Conservation (phyloP, 1,140 invertebrate genomes). For the Acyrthosiphon pisum region DNA sequence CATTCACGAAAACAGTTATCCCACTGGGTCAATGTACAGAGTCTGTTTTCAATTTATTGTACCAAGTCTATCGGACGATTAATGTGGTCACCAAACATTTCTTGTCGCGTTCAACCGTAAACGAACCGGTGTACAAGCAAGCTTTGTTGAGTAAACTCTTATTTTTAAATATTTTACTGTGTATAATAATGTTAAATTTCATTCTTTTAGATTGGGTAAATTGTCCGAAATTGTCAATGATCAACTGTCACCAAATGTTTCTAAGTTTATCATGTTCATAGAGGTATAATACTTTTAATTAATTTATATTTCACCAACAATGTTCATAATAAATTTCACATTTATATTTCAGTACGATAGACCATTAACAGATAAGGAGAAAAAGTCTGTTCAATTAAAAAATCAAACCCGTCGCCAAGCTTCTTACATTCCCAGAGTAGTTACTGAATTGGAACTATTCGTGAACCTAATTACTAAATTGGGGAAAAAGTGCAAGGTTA, state of each 20-base stretch:
- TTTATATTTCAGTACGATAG: conserved; percentile 37
- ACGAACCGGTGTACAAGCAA: conserved; percentile 39
- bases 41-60: conserved; percentile 41
- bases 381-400: conserved; percentile 43
- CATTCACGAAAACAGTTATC: conserved; percentile 30
- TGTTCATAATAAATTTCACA: background rate
- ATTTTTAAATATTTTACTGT: background rate
- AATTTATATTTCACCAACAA: background rate
- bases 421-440: conserved; percentile 34
- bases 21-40: conserved; percentile 45
- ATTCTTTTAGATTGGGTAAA: conserved; percentile 15
- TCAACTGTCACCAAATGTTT: conserved; percentile 35
- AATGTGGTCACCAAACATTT: conserved; percentile 36
- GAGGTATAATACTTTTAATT: background rate
- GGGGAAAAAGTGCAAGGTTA: conserved; percentile 53
- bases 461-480: conserved; percentile 36
- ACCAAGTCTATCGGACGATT: conserved; percentile 4
- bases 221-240: conserved; percentile 35
- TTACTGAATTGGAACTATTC: conserved; percentile 43
- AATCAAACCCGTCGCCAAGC: conserved; percentile 44
- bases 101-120: background rate
- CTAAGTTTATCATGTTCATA: conserved; percentile 50
- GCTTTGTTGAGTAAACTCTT: conserved; percentile 47
- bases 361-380: conserved; percentile 47
- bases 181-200: background rate